Percentiles rank a stretch among this genome's conserved stretches.
Evolutionary conservation across 2,888 invertebrate species (phyloP).

Genomic region (Mimachlamys varia): DNA sequence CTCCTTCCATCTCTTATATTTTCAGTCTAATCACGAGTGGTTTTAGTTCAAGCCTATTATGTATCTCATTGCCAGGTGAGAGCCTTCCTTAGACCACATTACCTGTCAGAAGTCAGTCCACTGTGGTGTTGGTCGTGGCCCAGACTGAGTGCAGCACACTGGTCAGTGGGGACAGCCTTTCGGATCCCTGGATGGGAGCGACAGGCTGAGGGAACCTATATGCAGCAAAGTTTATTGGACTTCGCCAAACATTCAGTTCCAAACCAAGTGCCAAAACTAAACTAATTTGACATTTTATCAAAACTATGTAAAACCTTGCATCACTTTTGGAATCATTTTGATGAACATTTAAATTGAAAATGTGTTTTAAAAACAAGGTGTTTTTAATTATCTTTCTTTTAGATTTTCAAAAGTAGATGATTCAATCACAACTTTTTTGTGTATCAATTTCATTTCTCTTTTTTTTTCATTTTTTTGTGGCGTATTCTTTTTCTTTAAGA

Average conservation of each 20-base stretch:
- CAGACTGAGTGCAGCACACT: conserved; percentile 7
- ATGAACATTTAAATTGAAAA: background rate
- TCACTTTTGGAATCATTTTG: background rate
- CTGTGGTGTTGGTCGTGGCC: background rate
- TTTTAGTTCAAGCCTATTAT: background rate
- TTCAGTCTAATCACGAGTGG: too few relatives aligned
- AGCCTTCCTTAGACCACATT: background rate
- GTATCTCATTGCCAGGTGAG: background rate
- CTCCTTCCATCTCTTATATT: too few relatives aligned
- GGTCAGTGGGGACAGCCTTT: conserved; percentile 19
- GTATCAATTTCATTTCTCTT: background rate
- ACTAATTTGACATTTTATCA: conserved; percentile 1
- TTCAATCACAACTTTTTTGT: background rate
- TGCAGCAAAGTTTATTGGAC: conserved; percentile 29
- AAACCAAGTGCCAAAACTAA: conserved; percentile 32
- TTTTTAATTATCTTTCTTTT: background rate
- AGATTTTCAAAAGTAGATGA: background rate
- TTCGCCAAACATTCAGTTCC: conserved; percentile 36
- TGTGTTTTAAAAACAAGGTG: background rate
- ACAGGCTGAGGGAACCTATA: conserved; percentile 23
- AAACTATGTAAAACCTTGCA: background rate
- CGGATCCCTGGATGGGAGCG: background rate
- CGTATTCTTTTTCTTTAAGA: conserved; percentile 1
- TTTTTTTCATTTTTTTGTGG: background rate
- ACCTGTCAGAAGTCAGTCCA: conserved; percentile 14